phyloP scores from a whole-genome alignment of 2,113 vertebrate species.

The Hemiprocne comata region DNA sequence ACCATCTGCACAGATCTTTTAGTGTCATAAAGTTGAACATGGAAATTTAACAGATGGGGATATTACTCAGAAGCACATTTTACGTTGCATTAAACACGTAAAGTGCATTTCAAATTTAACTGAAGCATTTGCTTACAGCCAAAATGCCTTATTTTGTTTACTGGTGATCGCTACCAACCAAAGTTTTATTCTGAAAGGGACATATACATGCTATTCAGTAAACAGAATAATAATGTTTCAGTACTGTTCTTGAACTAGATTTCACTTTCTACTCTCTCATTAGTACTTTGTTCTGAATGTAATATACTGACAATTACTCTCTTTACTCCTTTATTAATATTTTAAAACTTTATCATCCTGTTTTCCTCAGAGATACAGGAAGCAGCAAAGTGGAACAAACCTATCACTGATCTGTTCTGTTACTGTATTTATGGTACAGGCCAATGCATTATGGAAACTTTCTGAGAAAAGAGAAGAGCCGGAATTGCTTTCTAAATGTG shows the following conservation, averaged over 20 bases:
- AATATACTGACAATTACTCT: neutral
- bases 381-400: neutral
- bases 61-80: neutral
- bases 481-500: neutral
- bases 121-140: neutral
- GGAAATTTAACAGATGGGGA: neutral
- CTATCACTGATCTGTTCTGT: neutral
- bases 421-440: neutral
- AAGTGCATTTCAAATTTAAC: neutral
- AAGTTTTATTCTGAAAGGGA: neutral
- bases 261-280: neutral
- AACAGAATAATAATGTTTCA: neutral
- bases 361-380: constrained; percentile 9
- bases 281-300: neutral
- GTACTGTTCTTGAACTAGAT: neutral
- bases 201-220: neutral
- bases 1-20: constrained; percentile 23
- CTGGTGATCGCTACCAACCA: neutral
- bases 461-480: neutral
- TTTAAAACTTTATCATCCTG: neutral
- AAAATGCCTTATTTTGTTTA: neutral
- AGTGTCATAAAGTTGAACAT: neutral
- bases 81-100: constrained; percentile 16
- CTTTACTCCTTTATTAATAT: constrained; percentile 27
- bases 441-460: neutral